Evolutionary conservation across 2,113 vertebrate genomes (phyloP), one percentile per base, ranked within the genome.

Genomic region (zebrafish (Danio rerio)): DNA sequence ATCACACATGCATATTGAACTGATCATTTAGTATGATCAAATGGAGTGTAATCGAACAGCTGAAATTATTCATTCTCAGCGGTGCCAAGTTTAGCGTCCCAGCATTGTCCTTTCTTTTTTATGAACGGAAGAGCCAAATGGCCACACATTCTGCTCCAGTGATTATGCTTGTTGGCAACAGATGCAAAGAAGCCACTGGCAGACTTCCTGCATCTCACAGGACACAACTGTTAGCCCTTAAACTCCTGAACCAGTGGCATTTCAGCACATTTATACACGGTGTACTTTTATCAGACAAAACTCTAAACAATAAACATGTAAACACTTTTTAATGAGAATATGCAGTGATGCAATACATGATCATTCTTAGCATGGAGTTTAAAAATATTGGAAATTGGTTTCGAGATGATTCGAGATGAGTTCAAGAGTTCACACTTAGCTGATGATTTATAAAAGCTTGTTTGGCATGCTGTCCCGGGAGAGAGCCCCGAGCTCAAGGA

Each of bases 101-200:
- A 69, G 18, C 66, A 18, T 45, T 20, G n/a, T 69, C n/a, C 12
- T 20, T 69, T 16, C 31, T 31, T 31, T 31, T 49, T 69, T 69
- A 69, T 69, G 66, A 49, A 69, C n/a, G 10, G 9, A 69, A 69
- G 43, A 49, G 66, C 66, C 43, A 20, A 69, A 69, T 69, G n/a
- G 43, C 43, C 10, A 73, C 52, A 58, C 71, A 56, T 56, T 74
- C 56, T 56, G 70, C 40, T 58, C 16, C 15, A 40, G 21, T 74
- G 16, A 74, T 43, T 43, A 74, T 56, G 21, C 31, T 31, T 56
- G 16, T 43, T 74, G 71, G 71, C 71, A 74, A 74, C 52, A 43
- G 52, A 74, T 74, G 15, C 52, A 74, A 74, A 58, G 71, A 74
- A 42, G 40, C 21, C 71, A 74, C 4, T 58, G 31, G 53, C 52